Base-by-base conservation (phyloP, 2,797 vertebrate genomes). In the Melanotaenia pygmaea region DNA sequence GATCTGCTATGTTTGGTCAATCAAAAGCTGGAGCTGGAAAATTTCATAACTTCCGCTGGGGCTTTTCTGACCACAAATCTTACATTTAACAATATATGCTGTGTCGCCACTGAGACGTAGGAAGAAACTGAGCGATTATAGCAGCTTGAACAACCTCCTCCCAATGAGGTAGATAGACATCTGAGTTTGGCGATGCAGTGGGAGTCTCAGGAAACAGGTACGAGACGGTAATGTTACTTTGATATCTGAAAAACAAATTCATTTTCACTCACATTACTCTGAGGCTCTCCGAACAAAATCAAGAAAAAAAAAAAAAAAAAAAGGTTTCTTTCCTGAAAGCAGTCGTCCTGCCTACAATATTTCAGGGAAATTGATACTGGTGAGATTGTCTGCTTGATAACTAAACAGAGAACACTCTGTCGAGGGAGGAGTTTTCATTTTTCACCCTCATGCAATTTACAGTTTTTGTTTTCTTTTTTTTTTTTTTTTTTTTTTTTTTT, bases 121-220 rank as follows among this genome's bases (percentile, higher is more conserved):
- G 34, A 24, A 64, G 62, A 86, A 64, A 79, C 62, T 71, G 51
- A 84, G 60, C 50, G 72, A 80, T 78, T 61, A 59, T 2, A 43
- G 50, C 67, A 54, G 24, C 51, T 54, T 18, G n/a, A 59, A 93
- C 89, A 83, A 59, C 92, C 58, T 28, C 80, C 63, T 76, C 82
- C 81, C 66, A 53, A n/a, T 3, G 8, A 50, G 20, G 0, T 35
- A 78, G 68, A 68, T 53, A 64, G 47, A 64, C 70, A 24, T 76
- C 64, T 51, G 51, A 73, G 38, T 69, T 64, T 73, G 76, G 59
- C 65, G n/a, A n/a, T 16, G 6, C 13, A 13, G 64, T 64, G 71
- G 59, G 59, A 0, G 59, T 73, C 70, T 80, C 65, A 70, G 64
- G 54, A 80, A 78, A 73, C 63, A 28, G 60, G 59, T 58, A 77